Conservation (phyloP, 2,113 vertebrate genomes). For the Hiodon alosoides region DNA sequence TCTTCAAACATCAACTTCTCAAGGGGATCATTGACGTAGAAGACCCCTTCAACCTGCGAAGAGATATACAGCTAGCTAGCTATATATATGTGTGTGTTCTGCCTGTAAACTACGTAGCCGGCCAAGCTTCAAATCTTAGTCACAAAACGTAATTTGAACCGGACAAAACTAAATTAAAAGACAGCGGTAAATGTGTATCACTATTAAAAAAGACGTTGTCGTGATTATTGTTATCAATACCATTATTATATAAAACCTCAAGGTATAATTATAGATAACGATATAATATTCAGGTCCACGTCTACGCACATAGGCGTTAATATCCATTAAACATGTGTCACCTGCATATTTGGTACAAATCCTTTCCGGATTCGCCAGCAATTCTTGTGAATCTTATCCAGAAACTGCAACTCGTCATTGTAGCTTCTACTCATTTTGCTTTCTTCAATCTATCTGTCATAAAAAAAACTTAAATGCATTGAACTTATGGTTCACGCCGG, state of each 20-base stretch:
- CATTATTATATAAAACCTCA: too few species aligned
- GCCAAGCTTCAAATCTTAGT: not conserved
- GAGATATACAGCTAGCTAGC: not conserved
- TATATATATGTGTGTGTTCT: not conserved
- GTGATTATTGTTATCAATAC: too few species aligned
- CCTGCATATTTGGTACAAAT: constrained; percentile 97
- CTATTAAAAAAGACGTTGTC: too few species aligned
- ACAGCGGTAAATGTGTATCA: too few species aligned
- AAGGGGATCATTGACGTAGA: constrained; percentile 91
- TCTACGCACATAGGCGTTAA: not conserved
- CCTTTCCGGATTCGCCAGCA: constrained; percentile 94
- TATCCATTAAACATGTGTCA: constrained; percentile 39
- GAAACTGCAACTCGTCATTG: constrained; percentile 90
- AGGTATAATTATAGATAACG: too few species aligned
- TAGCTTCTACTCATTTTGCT: constrained; percentile 82
- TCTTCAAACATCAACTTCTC: constrained; percentile 98
- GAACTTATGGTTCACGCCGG: not conserved
- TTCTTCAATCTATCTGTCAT: not conserved
- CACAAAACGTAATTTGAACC: not conserved
- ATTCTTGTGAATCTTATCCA: constrained; percentile 83
- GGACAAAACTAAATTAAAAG: not conserved
- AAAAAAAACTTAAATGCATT: not conserved
- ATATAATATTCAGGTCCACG: not conserved
- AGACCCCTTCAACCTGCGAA: constrained; percentile 86
- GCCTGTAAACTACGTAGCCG: not conserved